Conservation (phyloP, 2,888 invertebrate genomes). For the Aleiodes leptofemur region DNA sequence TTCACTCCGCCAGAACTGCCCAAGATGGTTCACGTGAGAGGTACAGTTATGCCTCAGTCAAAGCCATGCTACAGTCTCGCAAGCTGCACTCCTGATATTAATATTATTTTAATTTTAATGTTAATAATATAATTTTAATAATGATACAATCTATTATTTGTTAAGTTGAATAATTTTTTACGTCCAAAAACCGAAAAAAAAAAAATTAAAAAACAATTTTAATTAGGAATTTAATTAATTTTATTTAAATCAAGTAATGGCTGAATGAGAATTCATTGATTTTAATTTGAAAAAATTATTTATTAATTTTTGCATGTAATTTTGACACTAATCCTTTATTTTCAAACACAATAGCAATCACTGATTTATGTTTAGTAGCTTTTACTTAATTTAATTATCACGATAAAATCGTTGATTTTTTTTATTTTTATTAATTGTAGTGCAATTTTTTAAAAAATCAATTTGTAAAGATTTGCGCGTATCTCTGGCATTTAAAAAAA, state of each 20-base stretch:
- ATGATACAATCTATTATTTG: neutral
- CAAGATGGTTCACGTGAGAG: slow-evolving; percentile 98
- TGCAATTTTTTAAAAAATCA: neutral
- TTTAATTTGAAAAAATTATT: slow-evolving; percentile 16
- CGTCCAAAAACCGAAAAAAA: neutral
- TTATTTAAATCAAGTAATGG: slow-evolving; percentile 17
- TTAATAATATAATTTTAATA: slow-evolving; percentile 45
- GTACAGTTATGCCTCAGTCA: slow-evolving; percentile 78
- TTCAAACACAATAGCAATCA: neutral
- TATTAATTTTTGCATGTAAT: slow-evolving; percentile 14
- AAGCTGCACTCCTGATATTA: slow-evolving; percentile 64
- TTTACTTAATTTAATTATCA: neutral
- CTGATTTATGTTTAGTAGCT: neutral
- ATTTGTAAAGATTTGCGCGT: neutral
- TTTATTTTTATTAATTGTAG: neutral
- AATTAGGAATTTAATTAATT: neutral
- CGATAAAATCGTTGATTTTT: neutral
- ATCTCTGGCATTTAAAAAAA: slow-evolving; percentile 28
- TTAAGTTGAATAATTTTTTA: slow-evolving; percentile 12
- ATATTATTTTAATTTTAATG: slow-evolving; percentile 19
- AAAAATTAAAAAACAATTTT: neutral
- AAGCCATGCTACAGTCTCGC: slow-evolving; percentile 71
- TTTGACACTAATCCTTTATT: neutral
- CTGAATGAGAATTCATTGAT: slow-evolving; percentile 25
- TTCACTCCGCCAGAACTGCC: slow-evolving; percentile 99